Percentiles rank a stretch among this genome's conserved stretches.
phyloP scores from a whole-genome alignment of 2,888 invertebrate species.

The Adineta ricciae region DNA sequence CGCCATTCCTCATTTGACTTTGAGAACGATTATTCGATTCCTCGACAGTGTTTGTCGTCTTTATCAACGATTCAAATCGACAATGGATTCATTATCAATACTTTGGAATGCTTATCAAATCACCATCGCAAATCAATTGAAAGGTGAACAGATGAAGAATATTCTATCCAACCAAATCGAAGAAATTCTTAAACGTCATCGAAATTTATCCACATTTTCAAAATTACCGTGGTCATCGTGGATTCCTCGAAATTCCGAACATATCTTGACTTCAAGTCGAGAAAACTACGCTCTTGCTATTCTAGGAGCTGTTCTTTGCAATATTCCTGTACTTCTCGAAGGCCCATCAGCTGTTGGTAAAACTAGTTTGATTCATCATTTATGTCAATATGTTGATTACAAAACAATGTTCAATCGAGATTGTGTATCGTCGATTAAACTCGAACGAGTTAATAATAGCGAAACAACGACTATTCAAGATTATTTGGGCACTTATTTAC shows the following conservation, averaged over 20 bases:
- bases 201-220: too few relatives aligned
- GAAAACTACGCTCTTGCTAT: background rate
- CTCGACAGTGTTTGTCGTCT: background rate
- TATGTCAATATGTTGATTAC: background rate
- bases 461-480: constrained; percentile 9
- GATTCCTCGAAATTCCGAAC: background rate
- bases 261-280: background rate
- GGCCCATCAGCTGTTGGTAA: background rate
- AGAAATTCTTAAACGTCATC: background rate
- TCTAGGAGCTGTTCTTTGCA: background rate
- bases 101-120: background rate
- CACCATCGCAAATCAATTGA: background rate
- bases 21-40: background rate
- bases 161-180: background rate
- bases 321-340: background rate
- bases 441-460: background rate
- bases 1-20: background rate
- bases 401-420: too few relatives aligned
- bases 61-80: background rate
- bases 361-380: background rate
- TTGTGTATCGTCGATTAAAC: too few relatives aligned
- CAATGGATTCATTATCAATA: background rate
- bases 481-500: background rate
- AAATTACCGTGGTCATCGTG: too few relatives aligned
- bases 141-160: background rate